A percentile compares a stretch with the other conserved stretches of the same genome.
Conservation (phyloP, 2,888 invertebrate genomes). For the Pardosa pseudoannulata region DNA sequence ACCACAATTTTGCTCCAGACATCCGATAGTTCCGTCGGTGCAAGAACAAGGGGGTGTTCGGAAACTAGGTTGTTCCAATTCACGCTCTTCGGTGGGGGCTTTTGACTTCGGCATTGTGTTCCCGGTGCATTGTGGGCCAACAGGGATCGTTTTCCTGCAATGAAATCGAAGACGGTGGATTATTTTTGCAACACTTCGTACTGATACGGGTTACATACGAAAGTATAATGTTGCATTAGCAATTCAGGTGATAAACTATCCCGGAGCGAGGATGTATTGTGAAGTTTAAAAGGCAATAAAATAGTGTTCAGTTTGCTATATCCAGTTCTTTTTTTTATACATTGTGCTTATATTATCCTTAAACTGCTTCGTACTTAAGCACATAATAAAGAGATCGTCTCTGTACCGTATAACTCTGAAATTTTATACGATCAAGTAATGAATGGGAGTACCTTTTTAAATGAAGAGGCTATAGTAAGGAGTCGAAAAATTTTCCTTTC, state of each 20-base stretch:
- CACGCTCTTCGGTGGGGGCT: neutral
- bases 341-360: too few relatives aligned
- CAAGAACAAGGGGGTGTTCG: neutral
- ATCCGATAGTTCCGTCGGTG: constrained; percentile 11
- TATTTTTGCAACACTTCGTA: constrained; percentile 40
- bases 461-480: too few relatives aligned
- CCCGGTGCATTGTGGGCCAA: neutral
- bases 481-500: too few relatives aligned
- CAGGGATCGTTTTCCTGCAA: constrained; percentile 51
- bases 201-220: neutral
- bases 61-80: neutral
- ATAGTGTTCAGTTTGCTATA: neutral
- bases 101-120: constrained; percentile 23
- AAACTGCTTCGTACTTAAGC: too few relatives aligned
- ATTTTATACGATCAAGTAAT: too few relatives aligned
- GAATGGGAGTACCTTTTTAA: too few relatives aligned
- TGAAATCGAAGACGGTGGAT: constrained; percentile 59
- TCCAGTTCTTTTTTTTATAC: too few relatives aligned
- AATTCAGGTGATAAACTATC: neutral
- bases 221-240: constrained; percentile 3
- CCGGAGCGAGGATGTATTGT: neutral
- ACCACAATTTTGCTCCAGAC: constrained; percentile 22
- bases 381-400: too few relatives aligned
- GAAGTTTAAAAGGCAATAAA: constrained; percentile 1
- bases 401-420: too few relatives aligned